These are phyloP conservation scores for Malacoctenus gilli DNA, from an alignment of 2,797 vertebrate genomes.

Conservation along the genomic window DNA sequence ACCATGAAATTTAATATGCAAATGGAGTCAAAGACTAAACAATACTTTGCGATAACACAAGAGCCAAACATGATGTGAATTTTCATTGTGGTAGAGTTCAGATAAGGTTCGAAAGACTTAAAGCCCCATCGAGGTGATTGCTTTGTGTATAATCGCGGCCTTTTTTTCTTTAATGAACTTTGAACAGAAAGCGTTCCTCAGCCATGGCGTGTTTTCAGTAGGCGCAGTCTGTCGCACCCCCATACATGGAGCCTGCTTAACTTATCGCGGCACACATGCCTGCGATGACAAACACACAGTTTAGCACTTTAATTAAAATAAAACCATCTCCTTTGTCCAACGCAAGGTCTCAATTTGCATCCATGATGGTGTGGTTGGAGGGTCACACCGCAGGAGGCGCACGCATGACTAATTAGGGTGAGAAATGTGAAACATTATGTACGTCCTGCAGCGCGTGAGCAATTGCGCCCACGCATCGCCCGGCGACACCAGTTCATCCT, in stretches of 20 bases:
- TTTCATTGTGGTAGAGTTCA: constrained; percentile 33
- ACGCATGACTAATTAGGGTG: constrained; percentile 61
- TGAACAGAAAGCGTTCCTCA: constrained; percentile 19
- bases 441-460: constrained; percentile 11
- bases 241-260: background rate
- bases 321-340: constrained; percentile 63
- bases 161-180: background rate
- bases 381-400: constrained; percentile 41
- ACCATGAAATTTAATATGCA: constrained; percentile 63
- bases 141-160: constrained; percentile 18
- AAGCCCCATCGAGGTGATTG: too few species aligned
- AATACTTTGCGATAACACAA: constrained; percentile 41
- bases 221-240: background rate
- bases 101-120: constrained; percentile 1
- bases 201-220: constrained; percentile 10
- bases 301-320: constrained; percentile 53
- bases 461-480: constrained; percentile 19
- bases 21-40: constrained; percentile 41
- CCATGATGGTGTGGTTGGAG: constrained; percentile 57
- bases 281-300: constrained; percentile 12
- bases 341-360: constrained; percentile 54
- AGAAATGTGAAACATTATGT: constrained; percentile 38
- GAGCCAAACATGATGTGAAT: constrained; percentile 33
- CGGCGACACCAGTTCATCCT: background rate
- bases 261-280: constrained; percentile 16